Percentiles rank a stretch among this genome's conserved stretches.
These are phyloP conservation scores for Distichodus sexfasciatus DNA, from an alignment of 2,797 vertebrate genomes.

Conservation along the genomic window DNA sequence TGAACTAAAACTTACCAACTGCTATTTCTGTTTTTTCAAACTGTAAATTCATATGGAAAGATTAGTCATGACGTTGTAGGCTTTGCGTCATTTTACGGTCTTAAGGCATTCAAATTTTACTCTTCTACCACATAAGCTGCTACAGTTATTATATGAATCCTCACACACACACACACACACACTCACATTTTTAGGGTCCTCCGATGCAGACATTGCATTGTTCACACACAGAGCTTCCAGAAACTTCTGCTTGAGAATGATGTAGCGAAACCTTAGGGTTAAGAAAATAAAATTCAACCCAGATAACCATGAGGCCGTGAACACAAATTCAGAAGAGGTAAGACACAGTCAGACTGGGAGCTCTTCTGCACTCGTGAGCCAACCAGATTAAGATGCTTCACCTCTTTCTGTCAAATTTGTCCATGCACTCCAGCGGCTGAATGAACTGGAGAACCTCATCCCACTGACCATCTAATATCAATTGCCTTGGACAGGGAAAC, in stretches of 20 bases:
- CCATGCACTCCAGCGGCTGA: constrained; percentile 94
- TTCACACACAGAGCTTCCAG: constrained; percentile 96
- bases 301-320: too few relatives aligned
- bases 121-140: neutral
- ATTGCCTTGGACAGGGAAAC: constrained; percentile 74
- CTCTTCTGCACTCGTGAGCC: neutral
- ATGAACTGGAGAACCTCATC: constrained; percentile 98
- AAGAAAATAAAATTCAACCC: too few relatives aligned
- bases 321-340: too few relatives aligned
- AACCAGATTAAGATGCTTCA: constrained; percentile 53
- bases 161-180: neutral
- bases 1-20: too few relatives aligned
- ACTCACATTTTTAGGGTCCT: constrained; percentile 91
- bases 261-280: constrained; percentile 91
- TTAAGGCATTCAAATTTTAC: neutral
- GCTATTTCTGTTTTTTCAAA: neutral
- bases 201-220: constrained; percentile 91
- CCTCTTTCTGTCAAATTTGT: constrained; percentile 97
- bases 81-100: neutral
- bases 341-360: neutral
- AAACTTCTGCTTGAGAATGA: constrained; percentile 95
- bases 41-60: neutral
- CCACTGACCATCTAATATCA: constrained; percentile 96
- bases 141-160: neutral
- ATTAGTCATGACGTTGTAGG: neutral